Percentiles rank a stretch among this genome's conserved stretches.
Evolutionary conservation across 2,797 vertebrate species (phyloP).

Genomic region (Amazona finschi): DNA sequence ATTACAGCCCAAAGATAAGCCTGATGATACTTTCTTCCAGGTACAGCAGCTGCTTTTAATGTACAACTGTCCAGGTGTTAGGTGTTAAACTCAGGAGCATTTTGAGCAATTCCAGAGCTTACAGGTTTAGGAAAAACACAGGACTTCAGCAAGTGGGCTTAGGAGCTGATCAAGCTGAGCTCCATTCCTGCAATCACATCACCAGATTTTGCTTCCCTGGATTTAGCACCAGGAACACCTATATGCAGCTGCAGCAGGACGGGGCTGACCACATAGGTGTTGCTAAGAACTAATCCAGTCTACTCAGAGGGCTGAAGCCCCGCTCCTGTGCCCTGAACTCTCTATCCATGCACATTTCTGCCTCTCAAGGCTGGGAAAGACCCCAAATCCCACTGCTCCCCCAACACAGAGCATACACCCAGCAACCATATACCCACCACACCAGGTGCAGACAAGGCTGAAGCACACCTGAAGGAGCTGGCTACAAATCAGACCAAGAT

Average conservation of each 20-base stretch:
- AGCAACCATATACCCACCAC: background rate
- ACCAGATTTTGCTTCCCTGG: background rate
- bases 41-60: background rate
- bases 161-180: background rate
- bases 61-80: background rate
- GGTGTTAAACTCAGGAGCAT: background rate
- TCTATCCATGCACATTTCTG: background rate
- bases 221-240: background rate
- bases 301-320: background rate
- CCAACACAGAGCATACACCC: background rate
- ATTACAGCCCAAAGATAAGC: background rate
- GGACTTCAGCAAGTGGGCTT: background rate
- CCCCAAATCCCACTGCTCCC: background rate
- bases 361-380: background rate
- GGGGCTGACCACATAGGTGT: background rate
- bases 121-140: background rate
- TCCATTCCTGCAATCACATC: background rate
- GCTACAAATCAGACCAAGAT: background rate
- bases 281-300: background rate
- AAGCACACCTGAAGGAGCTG: background rate
- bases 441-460: fast-evolving
- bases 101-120: background rate
- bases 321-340: conserved; percentile 1
- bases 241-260: background rate
- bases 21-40: background rate